Base-by-base conservation (phyloP, 2,113 vertebrate genomes). In the Hyperopisus bebe region DNA sequence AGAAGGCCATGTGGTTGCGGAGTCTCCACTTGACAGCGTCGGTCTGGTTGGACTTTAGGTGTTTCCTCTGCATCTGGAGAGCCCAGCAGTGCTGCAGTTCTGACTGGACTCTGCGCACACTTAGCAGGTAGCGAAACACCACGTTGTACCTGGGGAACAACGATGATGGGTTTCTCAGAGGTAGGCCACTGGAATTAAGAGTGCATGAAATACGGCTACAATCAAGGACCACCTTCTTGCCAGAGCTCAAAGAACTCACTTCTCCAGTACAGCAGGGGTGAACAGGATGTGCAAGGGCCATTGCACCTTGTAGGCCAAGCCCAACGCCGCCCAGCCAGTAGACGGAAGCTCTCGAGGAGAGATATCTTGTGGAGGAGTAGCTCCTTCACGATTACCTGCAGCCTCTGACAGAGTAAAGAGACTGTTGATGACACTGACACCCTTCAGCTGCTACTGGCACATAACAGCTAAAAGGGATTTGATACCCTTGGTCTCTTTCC, bases 231-330 rank as follows among this genome's bases (percentile, higher is more conserved):
- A 9, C 9, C 66, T 31, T 27, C 2, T 35, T 74, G 74, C 10
- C 74, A 19, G 15, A 42, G 6, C 27, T 84, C 77, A 9, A 10
- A 9, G 15, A 31, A 55, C 11, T 70, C 42, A 99, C 98, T 99
- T 99, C 92, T 99, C 98, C 44, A 99, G 91, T 89, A 99, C 96
- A 1, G 98, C 98, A 0, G 98, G 98, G 21, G 98, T 99, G 94
- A 99, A 99, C 86, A 99, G 97, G 94, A 99, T 99, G 93, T 99
- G 98, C 74, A 99, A 93, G 0, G 98, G 98, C 98, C 98, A 99
- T 5, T 99, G 98, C 19, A 99, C 98, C 94, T 98, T 98, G 94
- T 99, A 99, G 94, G 96, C 96, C 92, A 99, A 97, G 19, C 98
- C 98, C 13, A 99, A 96, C 31, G 98, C 98, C 1, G 98, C 98